Evolutionary conservation across 2,113 vertebrate species (phyloP).

Genomic region (Lagenorhynchus albirostris): DNA sequence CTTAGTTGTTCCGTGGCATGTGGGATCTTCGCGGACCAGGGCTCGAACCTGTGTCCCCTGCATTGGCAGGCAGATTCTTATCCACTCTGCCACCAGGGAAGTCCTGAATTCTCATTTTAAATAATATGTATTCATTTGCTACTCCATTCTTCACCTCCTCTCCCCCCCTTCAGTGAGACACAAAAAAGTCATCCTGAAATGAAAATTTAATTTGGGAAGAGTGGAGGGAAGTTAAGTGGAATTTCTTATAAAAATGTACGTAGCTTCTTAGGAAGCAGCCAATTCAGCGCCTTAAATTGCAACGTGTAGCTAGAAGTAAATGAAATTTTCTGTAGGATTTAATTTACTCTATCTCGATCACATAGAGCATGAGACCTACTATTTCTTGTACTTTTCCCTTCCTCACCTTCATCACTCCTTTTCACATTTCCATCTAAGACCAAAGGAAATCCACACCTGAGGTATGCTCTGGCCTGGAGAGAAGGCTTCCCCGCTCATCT

Average conservation of each 20-base stretch:
- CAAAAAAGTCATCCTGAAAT: background rate
- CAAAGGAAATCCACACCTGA: background rate
- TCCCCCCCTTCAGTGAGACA: background rate
- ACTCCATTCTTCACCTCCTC: background rate
- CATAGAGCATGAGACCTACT: fast-evolving
- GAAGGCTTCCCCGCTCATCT: background rate
- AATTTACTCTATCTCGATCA: background rate
- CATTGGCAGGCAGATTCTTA: too few species aligned
- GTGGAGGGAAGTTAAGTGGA: background rate
- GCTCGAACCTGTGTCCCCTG: too few species aligned
- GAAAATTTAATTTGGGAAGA: background rate
- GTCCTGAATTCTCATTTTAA: background rate
- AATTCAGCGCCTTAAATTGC: background rate
- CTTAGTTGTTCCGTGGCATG: too few species aligned
- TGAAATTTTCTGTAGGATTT: background rate
- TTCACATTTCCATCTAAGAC: background rate
- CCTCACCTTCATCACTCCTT: background rate
- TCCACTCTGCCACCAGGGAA: too few species aligned
- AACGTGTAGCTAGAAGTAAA: background rate
- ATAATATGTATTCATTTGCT: background rate
- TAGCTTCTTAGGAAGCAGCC: background rate
- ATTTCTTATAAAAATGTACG: background rate
- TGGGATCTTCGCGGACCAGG: too few species aligned
- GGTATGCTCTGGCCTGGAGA: background rate
- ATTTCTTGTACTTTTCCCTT: background rate